Base-by-base conservation (phyloP, 2,888 invertebrate species). In the Graphium colonna region DNA sequence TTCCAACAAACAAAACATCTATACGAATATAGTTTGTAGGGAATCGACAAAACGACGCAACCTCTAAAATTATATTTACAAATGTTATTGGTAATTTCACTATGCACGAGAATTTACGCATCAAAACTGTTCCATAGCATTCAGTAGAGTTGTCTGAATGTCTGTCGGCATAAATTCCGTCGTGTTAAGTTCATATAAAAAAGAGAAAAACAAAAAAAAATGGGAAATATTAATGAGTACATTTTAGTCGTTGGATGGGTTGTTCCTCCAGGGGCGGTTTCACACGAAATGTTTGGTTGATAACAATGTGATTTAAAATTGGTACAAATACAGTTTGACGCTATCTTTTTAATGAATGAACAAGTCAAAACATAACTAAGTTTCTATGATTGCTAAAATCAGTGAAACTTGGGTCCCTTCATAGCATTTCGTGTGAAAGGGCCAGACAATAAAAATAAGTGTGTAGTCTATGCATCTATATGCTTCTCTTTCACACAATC, bases 21-120 rank as follows among this genome's bases (percentile, higher is more conserved):
- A n/a, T n/a, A n/a, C n/a, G n/a, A n/a, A n/a, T n/a, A n/a, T n/a
- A n/a, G n/a, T n/a, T n/a, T n/a, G n/a, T n/a, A n/a, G n/a, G n/a
- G n/a, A n/a, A n/a, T n/a, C 13, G 33, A 40, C 44, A 31, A 52
- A 45, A 40, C 43, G 26, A 31, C 13, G n/a, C 45, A 31, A 31
- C 18, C 28, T n/a, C 18, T 53, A 53, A 53, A 49, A 49, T 49
- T 49, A 53, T 53, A 53, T 53, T 53, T 53, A 53, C 53, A 53
- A 42, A 10, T 26, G 13, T 15, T 44, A 48, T 44, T 33, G 53
- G 31, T 53, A 44, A 17, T 12, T 42, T 36, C 3, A 36, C 36
- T 36, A 36, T 12, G 12, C 26, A 17, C 40, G 40, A 18, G 17
- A 51, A 51, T 33, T 39, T 40, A 40, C 31, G 41, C 17, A 5